These are phyloP conservation scores for Drosophila fungiperda DNA, from an alignment of 2,888 invertebrate species.

Conservation along the genomic window DNA sequence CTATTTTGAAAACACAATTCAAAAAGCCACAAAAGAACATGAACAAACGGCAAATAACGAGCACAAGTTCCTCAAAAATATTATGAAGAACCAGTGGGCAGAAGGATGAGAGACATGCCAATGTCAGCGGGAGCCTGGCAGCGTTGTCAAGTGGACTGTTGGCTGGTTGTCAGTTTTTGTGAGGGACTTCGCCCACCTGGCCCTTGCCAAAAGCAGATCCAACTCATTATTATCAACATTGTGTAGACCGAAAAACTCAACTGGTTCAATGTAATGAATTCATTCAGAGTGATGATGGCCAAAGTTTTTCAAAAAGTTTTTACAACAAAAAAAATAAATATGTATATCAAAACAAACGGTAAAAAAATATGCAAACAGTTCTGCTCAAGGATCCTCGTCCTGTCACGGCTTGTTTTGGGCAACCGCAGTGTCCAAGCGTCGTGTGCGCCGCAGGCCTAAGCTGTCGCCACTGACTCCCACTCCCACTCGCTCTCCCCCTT, in stretches of 20 bases:
- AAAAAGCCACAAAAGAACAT: slow-evolving; percentile 61
- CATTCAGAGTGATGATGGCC: slow-evolving; percentile 63
- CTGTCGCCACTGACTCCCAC: slow-evolving; percentile 38
- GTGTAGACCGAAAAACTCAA: slow-evolving; percentile 43
- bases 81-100: slow-evolving; percentile 3
- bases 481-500: not conserved
- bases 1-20: slow-evolving; percentile 65
- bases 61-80: slow-evolving; percentile 55
- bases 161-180: slow-evolving; percentile 43
- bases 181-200: slow-evolving; percentile 49
- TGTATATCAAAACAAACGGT: not conserved
- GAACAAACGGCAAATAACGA: slow-evolving; percentile 71
- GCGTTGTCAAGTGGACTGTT: slow-evolving; percentile 47
- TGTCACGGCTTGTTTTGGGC: slow-evolving; percentile 40
- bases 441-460: slow-evolving; percentile 70
- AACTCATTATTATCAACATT: slow-evolving; percentile 15
- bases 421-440: slow-evolving; percentile 19
- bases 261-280: slow-evolving; percentile 69
- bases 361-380: slow-evolving; percentile 18
- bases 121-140: slow-evolving; percentile 37
- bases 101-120: slow-evolving; percentile 21
- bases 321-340: slow-evolving; percentile 20
- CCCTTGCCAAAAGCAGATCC: not conserved
- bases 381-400: slow-evolving; percentile 60
- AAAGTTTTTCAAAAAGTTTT: slow-evolving; percentile 57